These are phyloP conservation scores for Isichthys henryi DNA, from an alignment of 2,113 vertebrate genomes.

Conservation along the genomic window DNA sequence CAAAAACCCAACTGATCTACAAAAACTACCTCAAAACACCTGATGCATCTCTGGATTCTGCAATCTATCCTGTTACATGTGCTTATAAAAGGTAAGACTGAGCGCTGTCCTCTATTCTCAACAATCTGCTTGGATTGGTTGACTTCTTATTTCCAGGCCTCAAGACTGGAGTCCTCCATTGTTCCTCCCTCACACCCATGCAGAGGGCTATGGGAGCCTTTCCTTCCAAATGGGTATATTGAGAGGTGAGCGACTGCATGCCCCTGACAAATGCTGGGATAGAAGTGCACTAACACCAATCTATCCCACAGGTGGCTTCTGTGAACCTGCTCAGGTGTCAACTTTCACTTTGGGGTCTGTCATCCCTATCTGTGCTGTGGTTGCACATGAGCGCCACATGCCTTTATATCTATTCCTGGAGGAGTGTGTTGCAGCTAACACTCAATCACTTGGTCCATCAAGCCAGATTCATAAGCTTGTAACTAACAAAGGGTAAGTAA, in stretches of 20 bases:
- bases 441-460: constrained; percentile 23
- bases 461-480: constrained; percentile 52
- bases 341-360: constrained; percentile 57
- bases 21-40: constrained; percentile 44
- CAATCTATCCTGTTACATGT: constrained; percentile 45
- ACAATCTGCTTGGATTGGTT: neutral
- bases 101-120: neutral
- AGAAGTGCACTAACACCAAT: neutral
- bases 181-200: constrained; percentile 24
- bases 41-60: constrained; percentile 25
- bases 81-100: constrained; percentile 40
- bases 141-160: constrained; percentile 29
- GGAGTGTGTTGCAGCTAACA: constrained; percentile 55
- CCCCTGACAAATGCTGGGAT: neutral
- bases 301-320: constrained; percentile 44
- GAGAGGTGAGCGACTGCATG: constrained; percentile 40
- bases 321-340: constrained; percentile 35
- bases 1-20: constrained; percentile 40
- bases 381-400: constrained; percentile 54
- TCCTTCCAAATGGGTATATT: constrained; percentile 56
- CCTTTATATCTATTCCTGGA: constrained; percentile 60
- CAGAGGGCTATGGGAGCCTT: constrained; percentile 43
- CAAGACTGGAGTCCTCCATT: constrained; percentile 33
- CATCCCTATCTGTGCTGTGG: constrained; percentile 59
- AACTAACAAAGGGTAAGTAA: constrained; percentile 57